These are phyloP conservation scores for Phrynocephalus guinanensis DNA, from an alignment of 2,797 vertebrate species.

Conservation along the genomic window DNA sequence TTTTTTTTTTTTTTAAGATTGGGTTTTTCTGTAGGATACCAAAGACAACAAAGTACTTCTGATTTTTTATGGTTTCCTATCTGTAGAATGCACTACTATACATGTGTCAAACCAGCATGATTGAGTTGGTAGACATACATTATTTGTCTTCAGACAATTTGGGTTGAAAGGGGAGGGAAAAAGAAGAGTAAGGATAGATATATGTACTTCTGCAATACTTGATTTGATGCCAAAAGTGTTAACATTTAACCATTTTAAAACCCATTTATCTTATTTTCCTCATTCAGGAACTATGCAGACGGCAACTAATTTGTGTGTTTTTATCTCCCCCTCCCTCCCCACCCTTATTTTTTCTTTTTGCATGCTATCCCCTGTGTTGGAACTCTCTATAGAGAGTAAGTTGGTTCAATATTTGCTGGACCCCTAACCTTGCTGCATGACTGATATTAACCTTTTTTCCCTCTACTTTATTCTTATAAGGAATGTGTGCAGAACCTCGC, in stretches of 20 bases:
- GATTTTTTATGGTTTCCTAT: background rate
- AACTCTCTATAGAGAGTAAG: conserved; percentile 99
- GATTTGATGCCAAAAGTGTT: conserved; percentile 57
- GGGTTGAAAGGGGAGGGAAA: background rate
- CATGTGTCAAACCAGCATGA: background rate
- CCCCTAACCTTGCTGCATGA: conserved; percentile 84
- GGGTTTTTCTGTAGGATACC: background rate
- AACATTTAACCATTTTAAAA: conserved; percentile 68
- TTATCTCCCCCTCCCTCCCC: conserved; percentile 77
- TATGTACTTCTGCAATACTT: conserved; percentile 12
- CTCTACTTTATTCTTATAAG: conserved; percentile 77
- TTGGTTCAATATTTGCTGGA: conserved; percentile 85
- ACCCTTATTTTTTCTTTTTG: conserved; percentile 77
- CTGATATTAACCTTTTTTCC: conserved; percentile 80
- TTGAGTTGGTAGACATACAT: background rate
- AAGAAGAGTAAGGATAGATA: background rate
- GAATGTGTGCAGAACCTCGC: conserved; percentile 79
- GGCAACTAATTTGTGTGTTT: conserved; percentile 91
- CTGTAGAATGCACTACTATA: background rate
- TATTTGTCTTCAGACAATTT: background rate
- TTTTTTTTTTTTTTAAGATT: no score
- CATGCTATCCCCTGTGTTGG: conserved; percentile 92
- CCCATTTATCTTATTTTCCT: conserved; percentile 77
- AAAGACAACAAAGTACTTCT: background rate
- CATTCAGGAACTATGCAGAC: conserved; percentile 79